Base-by-base conservation (phyloP, 2,797 vertebrate genomes). In the Naso thynnoides region DNA sequence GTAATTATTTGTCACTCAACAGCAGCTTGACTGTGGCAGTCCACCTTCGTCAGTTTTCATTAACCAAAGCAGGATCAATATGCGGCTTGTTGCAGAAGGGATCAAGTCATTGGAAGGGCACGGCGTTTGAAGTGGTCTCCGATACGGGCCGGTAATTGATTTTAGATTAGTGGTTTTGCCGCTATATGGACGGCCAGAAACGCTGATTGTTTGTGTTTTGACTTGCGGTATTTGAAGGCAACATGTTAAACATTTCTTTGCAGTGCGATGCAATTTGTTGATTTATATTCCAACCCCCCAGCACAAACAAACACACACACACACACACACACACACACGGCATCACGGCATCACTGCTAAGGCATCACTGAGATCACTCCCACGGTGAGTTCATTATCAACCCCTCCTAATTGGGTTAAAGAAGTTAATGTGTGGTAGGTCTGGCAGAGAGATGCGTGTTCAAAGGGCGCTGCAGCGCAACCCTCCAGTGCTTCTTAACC, bases 391-490 rank as follows among this genome's bases (percentile, higher is more conserved):
- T 93, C 76, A 90, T 93, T 91, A 93, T 89, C 86, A 78, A 78
- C 76, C 76, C 63, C 69, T 82, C 79, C 88, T 94, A 93, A 94
- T 93, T 92, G 85, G 90, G 90, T 91, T 91, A 90, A 93, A 87
- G 83, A 70, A 91, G 88, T 88, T 85, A 87, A 88, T 90, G 87
- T 86, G 87, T 76, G 85, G 84, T 87, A 61, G 82, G 81, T 90
- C 88, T 87, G 85, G 81, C 84, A 89, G 86, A 89, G 86, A 91
- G 90, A 88, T 67, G 86, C 78, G 70, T 86, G 88, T 91, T 92
- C 89, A 93, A 90, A 91, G 87, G 82, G 82, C 85, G 78, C 77
- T 65, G 82, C 76, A 56, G 55, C 80, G 36, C 68, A 58, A 82
- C 86, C 89, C 80, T 82, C 60, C 0, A 86, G 83, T 74, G 16